These are phyloP conservation scores for Styela clava DNA, from an alignment of 23 tunicate genomes.

Conservation along the genomic window DNA sequence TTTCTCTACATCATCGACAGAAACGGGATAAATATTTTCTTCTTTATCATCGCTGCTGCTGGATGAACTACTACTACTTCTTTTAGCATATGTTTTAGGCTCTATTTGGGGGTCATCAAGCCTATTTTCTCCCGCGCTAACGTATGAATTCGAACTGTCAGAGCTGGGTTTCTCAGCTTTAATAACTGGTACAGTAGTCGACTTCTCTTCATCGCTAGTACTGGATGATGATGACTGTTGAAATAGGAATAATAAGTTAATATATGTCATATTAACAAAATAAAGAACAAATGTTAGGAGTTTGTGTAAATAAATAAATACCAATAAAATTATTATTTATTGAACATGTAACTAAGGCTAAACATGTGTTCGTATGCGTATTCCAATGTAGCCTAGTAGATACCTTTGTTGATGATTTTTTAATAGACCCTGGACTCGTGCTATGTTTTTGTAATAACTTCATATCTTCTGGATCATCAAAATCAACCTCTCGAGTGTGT, in stretches of 20 bases:
- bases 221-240: too few relatives aligned
- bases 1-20: neutral
- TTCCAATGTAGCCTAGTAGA: too few relatives aligned
- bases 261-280: too few relatives aligned
- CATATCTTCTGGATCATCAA: conserved; percentile 23
- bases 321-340: too few relatives aligned
- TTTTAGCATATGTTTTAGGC: neutral
- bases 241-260: too few relatives aligned
- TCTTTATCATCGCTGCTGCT: neutral
- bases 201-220: too few relatives aligned
- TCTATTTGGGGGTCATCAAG: neutral
- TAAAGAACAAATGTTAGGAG: too few relatives aligned
- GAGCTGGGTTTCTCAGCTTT: neutral
- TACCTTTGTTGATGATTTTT: neutral
- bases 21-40: neutral
- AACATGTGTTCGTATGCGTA: too few relatives aligned
- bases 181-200: neutral
- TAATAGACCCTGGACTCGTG: neutral
- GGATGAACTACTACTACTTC: neutral
- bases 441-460: conserved; percentile 10
- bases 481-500: conserved; percentile 19
- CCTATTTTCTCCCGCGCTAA: neutral
- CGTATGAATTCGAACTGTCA: neutral
- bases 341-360: too few relatives aligned
- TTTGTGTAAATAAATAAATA: too few relatives aligned